These are phyloP conservation scores for Mionectes macconnelli DNA, from an alignment of 2,113 vertebrate genomes.

Conservation along the genomic window DNA sequence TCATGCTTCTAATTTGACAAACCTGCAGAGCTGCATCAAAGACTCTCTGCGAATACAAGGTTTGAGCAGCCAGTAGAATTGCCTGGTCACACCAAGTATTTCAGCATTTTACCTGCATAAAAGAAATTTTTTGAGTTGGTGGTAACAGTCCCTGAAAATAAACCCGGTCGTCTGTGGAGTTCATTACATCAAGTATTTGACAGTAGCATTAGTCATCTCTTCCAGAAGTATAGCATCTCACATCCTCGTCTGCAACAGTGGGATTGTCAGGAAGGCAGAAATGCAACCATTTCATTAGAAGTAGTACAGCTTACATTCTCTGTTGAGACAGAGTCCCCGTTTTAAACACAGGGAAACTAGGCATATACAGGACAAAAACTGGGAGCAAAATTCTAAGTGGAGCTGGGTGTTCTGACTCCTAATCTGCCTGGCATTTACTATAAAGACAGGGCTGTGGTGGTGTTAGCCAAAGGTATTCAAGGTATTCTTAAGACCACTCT, in stretches of 20 bases:
- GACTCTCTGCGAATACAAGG: neutral
- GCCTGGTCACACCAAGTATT: neutral
- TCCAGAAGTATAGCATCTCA: neutral
- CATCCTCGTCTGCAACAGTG: neutral
- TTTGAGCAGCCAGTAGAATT: slow-evolving; percentile 8
- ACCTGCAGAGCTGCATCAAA: slow-evolving; percentile 23
- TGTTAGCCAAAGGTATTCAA: neutral
- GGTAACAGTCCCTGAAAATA: neutral
- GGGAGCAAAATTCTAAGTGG: neutral
- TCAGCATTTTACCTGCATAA: neutral
- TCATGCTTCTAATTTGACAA: slow-evolving; percentile 44
- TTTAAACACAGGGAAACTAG: neutral
- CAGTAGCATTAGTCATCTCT: neutral
- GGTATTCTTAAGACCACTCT: neutral
- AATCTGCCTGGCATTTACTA: neutral
- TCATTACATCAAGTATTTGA: neutral
- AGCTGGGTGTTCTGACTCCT: neutral
- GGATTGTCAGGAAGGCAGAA: neutral
- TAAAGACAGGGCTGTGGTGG: neutral
- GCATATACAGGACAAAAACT: neutral
- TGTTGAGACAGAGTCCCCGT: neutral
- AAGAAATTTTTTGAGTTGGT: neutral
- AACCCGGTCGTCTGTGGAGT: neutral
- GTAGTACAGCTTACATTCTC: neutral
- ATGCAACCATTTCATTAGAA: neutral